Conservation (phyloP, 2,113 vertebrate species). For the Cheirogaleus medius region DNA sequence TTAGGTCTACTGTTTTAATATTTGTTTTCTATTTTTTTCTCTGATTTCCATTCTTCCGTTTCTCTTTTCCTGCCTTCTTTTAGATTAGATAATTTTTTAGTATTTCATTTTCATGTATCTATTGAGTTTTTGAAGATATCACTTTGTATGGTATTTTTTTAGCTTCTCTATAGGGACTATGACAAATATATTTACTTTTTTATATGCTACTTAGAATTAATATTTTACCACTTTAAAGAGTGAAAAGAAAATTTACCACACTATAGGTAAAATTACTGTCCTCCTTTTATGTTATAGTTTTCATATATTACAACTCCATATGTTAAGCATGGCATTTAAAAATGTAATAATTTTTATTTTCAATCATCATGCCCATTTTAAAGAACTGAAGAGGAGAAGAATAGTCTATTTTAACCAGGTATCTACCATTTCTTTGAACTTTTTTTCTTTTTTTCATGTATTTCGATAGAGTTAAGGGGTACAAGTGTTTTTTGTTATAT, state of each 20-base stretch:
- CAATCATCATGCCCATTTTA: neutral
- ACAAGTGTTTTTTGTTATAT: too few species aligned
- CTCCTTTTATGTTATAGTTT: neutral
- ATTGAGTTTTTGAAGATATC: neutral
- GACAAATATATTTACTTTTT: neutral
- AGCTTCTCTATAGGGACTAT: neutral
- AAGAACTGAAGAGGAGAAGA: neutral
- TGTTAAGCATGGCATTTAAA: neutral
- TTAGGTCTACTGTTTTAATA: neutral
- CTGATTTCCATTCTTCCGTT: neutral
- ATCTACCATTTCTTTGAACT: neutral
- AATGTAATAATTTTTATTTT: neutral
- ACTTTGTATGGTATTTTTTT: neutral
- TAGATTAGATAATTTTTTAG: neutral
- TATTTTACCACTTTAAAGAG: neutral
- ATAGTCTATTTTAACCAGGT: neutral
- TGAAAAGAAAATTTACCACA: neutral
- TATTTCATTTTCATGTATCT: neutral
- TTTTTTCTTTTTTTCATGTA: too few species aligned
- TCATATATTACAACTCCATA: neutral
- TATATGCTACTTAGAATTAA: neutral
- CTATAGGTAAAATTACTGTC: neutral
- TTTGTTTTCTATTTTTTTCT: neutral
- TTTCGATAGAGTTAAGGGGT: too few species aligned
- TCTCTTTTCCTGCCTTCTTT: neutral